These are phyloP conservation scores for Nephrotoma guestfalica DNA, from an alignment of 2,888 invertebrate genomes.

Conservation along the genomic window DNA sequence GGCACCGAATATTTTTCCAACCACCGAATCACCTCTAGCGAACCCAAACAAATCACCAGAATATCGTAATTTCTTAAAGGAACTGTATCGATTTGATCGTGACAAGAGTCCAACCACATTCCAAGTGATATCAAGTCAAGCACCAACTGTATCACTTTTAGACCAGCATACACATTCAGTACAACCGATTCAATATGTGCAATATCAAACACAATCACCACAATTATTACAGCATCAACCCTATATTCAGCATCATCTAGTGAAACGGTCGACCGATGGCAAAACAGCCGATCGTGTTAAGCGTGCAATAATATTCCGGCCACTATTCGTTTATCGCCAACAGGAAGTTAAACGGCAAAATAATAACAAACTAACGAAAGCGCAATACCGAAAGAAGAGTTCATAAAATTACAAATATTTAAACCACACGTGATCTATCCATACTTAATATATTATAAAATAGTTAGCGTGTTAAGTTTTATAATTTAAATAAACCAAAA, in stretches of 20 bases:
- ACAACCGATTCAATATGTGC: not conserved
- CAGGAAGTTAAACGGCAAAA: not conserved
- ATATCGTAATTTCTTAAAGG: not conserved
- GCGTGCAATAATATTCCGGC: slow-evolving; percentile 4
- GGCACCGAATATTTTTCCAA: not conserved
- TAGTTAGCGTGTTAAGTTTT: not conserved
- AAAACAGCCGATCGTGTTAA: not conserved
- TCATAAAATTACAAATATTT: not conserved
- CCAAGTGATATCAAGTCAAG: not conserved
- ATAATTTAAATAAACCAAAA: not conserved
- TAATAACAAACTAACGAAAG: not conserved
- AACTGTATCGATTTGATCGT: not conserved
- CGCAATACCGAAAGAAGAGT: not conserved
- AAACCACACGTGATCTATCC: not conserved
- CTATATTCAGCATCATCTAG: not conserved
- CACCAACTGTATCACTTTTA: not conserved
- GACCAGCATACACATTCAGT: not conserved
- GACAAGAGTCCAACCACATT: not conserved
- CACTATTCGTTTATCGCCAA: slow-evolving; percentile 8
- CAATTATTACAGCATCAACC: not conserved
- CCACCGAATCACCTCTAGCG: not conserved
- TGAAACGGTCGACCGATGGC: not conserved
- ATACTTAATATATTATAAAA: not conserved
- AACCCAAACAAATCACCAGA: not conserved
- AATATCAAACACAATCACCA: not conserved